Evolutionary conservation across 2,888 invertebrate genomes (phyloP), one percentile per base, ranked within the genome.

Genomic region (Drosophila recens): DNA sequence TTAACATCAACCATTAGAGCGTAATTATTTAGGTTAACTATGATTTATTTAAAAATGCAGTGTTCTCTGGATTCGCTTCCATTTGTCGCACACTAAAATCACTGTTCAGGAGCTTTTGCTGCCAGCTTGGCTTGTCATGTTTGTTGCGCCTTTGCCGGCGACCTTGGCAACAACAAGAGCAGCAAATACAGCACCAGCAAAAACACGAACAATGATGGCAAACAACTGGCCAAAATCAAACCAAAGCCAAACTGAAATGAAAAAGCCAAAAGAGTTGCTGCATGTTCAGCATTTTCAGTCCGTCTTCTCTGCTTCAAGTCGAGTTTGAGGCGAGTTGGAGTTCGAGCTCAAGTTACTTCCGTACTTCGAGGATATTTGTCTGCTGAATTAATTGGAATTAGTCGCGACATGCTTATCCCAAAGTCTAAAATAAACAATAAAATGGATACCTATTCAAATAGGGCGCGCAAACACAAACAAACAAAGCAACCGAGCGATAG

Each of bases 351-450:
- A 72, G 76, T 81, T 79, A 79, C 82, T 84, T 87, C 82, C 84
- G 87, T 61, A 74, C 80, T 86, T 86, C 59, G 78, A 83, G 86
- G 80, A 86, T 89, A 86, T 89, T 88, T 89, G 90, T 89, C 90
- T 88, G 89, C 79, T 80, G 87, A 89, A 88, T 89, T 89, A 89
- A 89, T 89, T 89, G 90, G 90, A 89, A 88, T 89, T 87, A 89
- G 90, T 89, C 88, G 89, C 89, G 89, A 89, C 89, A 85, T 89
- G 87, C 89, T 87, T 87, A 87, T 89, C 85, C 84, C 87, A 82
- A 79, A 89, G 88, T 89, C 87, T 77, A 87, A 87, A 87, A 89
- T 87, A 87, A 87, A 87, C 86, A 87, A 87, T 89, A 87, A 87
- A 87, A 87, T 87, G 82, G 86, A 87, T 87, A 87, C 86, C 86